These are phyloP conservation scores for Hoplostethus mediterraneus DNA, from an alignment of 2,797 vertebrate species.

Conservation along the genomic window DNA sequence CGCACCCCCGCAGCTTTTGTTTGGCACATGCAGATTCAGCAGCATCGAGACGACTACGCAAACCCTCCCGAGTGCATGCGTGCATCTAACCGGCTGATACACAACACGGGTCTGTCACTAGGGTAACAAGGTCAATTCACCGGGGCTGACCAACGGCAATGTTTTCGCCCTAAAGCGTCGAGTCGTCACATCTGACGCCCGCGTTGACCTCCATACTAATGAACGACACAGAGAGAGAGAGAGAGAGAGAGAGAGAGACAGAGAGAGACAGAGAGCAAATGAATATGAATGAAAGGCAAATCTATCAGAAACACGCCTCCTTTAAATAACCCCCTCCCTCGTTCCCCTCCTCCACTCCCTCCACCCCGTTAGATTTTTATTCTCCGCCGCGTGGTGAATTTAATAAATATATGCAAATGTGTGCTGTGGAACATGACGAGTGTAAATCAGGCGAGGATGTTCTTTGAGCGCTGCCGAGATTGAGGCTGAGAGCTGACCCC, in stretches of 20 bases:
- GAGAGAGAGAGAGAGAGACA: slow-evolving; percentile 39
- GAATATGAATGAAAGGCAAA: slow-evolving; percentile 87
- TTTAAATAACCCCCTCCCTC: slow-evolving; percentile 83
- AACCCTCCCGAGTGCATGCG: slow-evolving; percentile 42
- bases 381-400: slow-evolving; percentile 86
- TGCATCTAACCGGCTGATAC: slow-evolving; percentile 77
- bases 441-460: slow-evolving; percentile 89
- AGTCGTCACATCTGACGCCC: slow-evolving; percentile 72
- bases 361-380: slow-evolving; percentile 84
- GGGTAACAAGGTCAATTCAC: slow-evolving; percentile 81
- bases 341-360: slow-evolving; percentile 64
- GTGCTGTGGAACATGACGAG: slow-evolving; percentile 89
- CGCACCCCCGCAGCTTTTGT: slow-evolving; percentile 40
- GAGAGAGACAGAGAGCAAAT: slow-evolving; percentile 64
- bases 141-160: slow-evolving; percentile 73
- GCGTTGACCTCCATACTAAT: slow-evolving; percentile 77
- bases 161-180: slow-evolving; percentile 67
- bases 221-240: slow-evolving; percentile 70
- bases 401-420: slow-evolving; percentile 92
- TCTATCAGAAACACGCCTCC: slow-evolving; percentile 86
- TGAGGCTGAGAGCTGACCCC: slow-evolving; percentile 90
- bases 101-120: slow-evolving; percentile 72
- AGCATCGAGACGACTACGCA: slow-evolving; percentile 51
- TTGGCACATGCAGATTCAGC: slow-evolving; percentile 51
- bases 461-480: slow-evolving; percentile 88